Percentiles rank a stretch among this genome's conserved stretches.
phyloP scores from a whole-genome alignment of 2,797 vertebrate species.

The Cirrhinus mrigala region DNA sequence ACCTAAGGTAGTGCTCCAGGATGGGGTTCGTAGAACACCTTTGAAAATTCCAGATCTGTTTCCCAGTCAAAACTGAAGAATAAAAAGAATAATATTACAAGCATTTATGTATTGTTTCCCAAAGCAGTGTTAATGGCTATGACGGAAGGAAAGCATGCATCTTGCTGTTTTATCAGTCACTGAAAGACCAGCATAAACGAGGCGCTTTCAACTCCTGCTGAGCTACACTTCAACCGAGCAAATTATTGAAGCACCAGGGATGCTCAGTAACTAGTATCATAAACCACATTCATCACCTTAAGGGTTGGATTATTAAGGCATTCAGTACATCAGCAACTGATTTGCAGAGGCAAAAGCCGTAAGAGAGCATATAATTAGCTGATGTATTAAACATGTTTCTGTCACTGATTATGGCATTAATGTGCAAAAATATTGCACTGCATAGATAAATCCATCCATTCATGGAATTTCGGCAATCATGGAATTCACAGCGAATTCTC shows the following conservation, averaged over 20 bases:
- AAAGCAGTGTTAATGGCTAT: conserved; percentile 15
- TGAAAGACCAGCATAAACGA: neutral
- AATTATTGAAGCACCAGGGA: conserved; percentile 28
- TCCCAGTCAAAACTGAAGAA: neutral
- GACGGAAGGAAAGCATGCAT: conserved; percentile 5
- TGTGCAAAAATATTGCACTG: conserved; percentile 14
- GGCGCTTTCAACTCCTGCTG: neutral
- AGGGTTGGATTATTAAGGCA: conserved; percentile 29
- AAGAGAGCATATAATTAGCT: conserved; percentile 33
- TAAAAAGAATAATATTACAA: conserved; percentile 10
- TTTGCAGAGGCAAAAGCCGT: conserved; percentile 14
- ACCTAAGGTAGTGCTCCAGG: conserved; percentile 1
- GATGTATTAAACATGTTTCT: conserved; percentile 25
- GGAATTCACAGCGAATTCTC: neutral
- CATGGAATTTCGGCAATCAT: neutral
- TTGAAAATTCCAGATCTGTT: conserved; percentile 3
- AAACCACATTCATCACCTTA: conserved; percentile 30
- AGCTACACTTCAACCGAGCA: neutral
- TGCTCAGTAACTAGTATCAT: conserved; percentile 24
- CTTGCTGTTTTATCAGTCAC: conserved; percentile 26
- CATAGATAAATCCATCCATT: neutral
- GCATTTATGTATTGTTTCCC: neutral
- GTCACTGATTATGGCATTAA: conserved; percentile 21
- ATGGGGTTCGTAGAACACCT: neutral
- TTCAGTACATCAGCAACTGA: conserved; percentile 9